Evolutionary conservation across 2,113 vertebrate genomes (phyloP).

Genomic region (Benitochromis conjunctus): DNA sequence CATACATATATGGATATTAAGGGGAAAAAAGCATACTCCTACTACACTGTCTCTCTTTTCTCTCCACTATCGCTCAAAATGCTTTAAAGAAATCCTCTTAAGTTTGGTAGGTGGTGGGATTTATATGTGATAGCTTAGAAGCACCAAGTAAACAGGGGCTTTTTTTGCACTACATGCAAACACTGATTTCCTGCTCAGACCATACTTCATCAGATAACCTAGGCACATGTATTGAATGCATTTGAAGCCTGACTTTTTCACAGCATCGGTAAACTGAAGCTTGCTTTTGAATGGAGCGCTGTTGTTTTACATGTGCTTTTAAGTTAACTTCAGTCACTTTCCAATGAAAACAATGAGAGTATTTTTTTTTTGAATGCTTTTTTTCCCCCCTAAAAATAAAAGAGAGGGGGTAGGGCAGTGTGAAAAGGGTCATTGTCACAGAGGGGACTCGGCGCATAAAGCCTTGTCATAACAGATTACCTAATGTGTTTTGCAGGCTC

Average conservation of each 20-base stretch:
- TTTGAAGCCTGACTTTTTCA: neutral
- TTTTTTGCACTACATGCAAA: neutral
- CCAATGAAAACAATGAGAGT: neutral
- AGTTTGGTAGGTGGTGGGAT: neutral
- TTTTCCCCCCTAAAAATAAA: neutral
- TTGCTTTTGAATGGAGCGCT: neutral
- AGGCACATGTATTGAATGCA: neutral
- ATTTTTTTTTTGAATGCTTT: neutral
- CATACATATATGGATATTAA: neutral
- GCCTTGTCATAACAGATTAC: conserved; percentile 72
- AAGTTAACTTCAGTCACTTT: neutral
- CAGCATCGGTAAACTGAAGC: neutral
- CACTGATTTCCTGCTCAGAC: neutral
- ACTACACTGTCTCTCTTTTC: neutral
- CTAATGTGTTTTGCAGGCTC: conserved; percentile 60
- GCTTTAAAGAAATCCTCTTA: neutral
- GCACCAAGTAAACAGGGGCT: neutral
- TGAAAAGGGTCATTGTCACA: conserved; percentile 54
- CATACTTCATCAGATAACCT: neutral
- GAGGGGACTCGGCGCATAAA: conserved; percentile 38
- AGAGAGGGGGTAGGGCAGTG: neutral
- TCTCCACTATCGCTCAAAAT: neutral
- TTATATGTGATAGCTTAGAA: neutral
- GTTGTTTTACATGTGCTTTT: neutral
- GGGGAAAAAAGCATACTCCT: neutral